Conservation (phyloP, 2,113 vertebrate species). For the Pithys albifrons region DNA sequence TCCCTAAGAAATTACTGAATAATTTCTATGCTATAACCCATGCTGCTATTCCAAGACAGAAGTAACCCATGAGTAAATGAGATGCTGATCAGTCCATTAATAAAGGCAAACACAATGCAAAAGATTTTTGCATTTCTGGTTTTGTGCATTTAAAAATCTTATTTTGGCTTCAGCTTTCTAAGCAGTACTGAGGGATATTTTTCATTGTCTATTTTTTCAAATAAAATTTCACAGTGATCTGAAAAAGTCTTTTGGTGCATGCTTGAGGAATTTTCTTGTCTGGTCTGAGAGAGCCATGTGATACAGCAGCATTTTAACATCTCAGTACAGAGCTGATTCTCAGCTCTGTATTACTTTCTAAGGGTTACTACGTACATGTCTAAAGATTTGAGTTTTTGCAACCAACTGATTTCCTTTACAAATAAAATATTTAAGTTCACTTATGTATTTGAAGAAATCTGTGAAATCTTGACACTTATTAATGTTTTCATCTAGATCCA, state of each 20-base stretch:
- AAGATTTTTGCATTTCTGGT: accelerated
- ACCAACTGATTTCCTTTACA: neutral
- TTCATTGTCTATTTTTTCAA: neutral
- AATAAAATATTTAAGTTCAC: neutral
- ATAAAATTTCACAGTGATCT: constrained; percentile 54
- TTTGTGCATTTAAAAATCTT: neutral
- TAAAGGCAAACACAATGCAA: neutral
- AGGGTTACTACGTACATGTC: neutral
- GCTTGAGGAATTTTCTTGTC: constrained; percentile 69
- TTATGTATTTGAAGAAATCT: neutral
- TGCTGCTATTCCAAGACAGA: neutral
- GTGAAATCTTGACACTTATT: neutral
- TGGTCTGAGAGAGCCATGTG: neutral
- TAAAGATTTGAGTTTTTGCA: neutral
- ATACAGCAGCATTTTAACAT: neutral
- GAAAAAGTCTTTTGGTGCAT: neutral
- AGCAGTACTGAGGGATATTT: neutral
- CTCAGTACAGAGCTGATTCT: neutral
- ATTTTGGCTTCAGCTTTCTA: neutral
- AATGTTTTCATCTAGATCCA: neutral
- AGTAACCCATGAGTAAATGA: neutral
- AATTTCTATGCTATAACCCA: too few species aligned
- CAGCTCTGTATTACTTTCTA: neutral
- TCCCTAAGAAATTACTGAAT: neutral
- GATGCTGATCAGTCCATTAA: neutral